These are phyloP conservation scores for Corythaixoides concolor DNA, from an alignment of 2,113 vertebrate genomes.

Conservation along the genomic window DNA sequence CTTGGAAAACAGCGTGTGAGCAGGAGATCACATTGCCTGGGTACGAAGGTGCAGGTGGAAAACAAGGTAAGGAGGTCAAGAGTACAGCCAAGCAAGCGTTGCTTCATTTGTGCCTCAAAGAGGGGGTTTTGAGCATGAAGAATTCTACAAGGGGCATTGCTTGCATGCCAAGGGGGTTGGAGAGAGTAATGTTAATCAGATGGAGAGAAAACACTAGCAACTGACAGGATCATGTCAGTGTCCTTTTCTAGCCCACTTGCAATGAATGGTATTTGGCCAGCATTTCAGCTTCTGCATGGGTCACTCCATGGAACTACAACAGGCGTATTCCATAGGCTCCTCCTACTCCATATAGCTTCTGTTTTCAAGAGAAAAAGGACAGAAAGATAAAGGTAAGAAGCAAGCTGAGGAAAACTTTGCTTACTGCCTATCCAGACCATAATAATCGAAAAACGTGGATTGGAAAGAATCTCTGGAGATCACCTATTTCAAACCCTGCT, in stretches of 20 bases:
- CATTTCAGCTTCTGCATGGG: neutral
- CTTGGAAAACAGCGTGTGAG: constrained; percentile 51
- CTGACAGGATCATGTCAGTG: neutral
- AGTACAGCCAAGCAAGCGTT: neutral
- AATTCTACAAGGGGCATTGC: neutral
- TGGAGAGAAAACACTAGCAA: neutral
- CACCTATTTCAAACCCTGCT: neutral
- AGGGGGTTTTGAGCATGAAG: neutral
- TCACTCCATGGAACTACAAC: neutral
- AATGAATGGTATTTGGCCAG: neutral
- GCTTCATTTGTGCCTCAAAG: neutral
- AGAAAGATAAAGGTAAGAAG: neutral
- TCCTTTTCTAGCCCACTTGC: neutral
- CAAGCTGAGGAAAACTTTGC: neutral
- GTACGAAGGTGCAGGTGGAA: neutral
- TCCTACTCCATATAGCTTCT: neutral
- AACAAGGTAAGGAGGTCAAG: constrained; percentile 59
- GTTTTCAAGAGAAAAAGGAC: neutral
- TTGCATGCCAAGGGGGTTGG: neutral
- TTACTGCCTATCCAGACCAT: neutral
- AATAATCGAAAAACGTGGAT: neutral
- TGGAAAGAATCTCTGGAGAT: neutral
- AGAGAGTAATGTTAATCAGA: neutral
- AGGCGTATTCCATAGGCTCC: neutral
- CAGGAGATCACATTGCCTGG: constrained; percentile 52